Evolutionary conservation across 2,113 vertebrate genomes (phyloP).

Genomic region (Myiagra hebetior): DNA sequence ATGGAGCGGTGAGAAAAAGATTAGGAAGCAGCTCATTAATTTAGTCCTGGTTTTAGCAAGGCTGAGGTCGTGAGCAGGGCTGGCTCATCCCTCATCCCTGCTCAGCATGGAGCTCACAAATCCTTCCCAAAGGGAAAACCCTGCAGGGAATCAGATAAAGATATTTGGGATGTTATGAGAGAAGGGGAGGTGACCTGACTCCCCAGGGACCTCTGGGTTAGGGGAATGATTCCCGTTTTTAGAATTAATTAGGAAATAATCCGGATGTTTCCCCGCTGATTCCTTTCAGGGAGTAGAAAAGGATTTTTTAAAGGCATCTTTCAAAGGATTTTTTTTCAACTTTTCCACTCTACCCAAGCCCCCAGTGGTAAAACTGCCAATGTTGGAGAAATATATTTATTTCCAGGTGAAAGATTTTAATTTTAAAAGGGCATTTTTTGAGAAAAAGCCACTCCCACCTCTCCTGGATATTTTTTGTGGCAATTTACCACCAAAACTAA

Average conservation of each 20-base stretch:
- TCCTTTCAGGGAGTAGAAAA: background rate
- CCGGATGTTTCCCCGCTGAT: background rate
- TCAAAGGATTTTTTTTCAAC: background rate
- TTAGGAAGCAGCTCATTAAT: background rate
- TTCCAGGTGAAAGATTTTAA: background rate
- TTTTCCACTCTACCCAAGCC: background rate
- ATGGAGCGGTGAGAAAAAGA: background rate
- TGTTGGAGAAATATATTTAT: background rate
- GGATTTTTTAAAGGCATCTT: background rate
- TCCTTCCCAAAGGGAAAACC: background rate
- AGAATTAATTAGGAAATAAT: background rate
- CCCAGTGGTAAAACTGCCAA: background rate
- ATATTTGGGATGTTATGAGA: fast-evolving
- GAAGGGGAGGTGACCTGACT: background rate
- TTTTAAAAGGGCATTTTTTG: background rate
- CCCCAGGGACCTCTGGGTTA: background rate
- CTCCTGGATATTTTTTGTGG: background rate
- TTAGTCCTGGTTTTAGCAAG: background rate
- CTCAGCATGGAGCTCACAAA: background rate
- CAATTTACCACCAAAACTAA: background rate
- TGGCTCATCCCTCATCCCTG: background rate
- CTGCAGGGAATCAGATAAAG: background rate
- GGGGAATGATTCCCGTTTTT: background rate
- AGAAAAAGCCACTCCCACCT: background rate
- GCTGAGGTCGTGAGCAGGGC: background rate